Conservation (phyloP, 2,113 vertebrate species). For the Percina caprodes region DNA sequence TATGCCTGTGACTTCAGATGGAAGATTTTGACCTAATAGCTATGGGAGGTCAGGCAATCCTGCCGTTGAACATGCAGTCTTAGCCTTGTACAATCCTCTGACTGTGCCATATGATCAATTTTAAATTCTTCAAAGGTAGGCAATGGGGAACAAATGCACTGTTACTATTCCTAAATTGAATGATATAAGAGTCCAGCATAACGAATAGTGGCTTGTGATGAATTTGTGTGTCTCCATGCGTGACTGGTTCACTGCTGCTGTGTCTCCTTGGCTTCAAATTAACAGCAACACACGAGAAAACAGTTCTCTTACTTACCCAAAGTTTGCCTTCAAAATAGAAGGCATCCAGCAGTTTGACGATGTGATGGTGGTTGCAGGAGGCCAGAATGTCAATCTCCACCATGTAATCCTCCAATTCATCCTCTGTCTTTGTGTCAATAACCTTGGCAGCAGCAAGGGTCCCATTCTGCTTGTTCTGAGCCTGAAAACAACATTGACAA, state of each 20-base stretch:
- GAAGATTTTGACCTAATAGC: conserved; percentile 2
- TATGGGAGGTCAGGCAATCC: not conserved
- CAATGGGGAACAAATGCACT: not conserved
- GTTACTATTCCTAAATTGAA: not conserved
- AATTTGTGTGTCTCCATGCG: conserved; percentile 32
- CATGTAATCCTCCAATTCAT: conserved; percentile 99
- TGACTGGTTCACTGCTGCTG: conserved; percentile 27
- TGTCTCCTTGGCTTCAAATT: conserved; percentile 50
- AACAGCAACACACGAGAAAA: conserved; percentile 17
- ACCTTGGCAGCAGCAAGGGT: conserved; percentile 97
- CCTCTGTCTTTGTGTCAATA: conserved; percentile 99
- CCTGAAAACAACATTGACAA: conserved; percentile 74
- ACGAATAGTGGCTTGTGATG: conserved; percentile 25
- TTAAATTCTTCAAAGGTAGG: conserved; percentile 25
- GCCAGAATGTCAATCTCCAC: conserved; percentile 99
- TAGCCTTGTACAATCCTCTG: not conserved
- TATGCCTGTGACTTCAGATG: not conserved
- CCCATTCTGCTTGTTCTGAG: conserved; percentile 96
- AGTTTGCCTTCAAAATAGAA: conserved; percentile 98
- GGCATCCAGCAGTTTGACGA: conserved; percentile 97
- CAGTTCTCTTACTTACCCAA: conserved; percentile 86
- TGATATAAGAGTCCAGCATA: conserved; percentile 8
- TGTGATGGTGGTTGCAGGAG: conserved; percentile 96
- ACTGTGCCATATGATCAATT: not conserved
- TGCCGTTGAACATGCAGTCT: not conserved